These are phyloP conservation scores for Hipposideros armiger DNA, from an alignment of 2,113 vertebrate genomes.

Conservation along the genomic window DNA sequence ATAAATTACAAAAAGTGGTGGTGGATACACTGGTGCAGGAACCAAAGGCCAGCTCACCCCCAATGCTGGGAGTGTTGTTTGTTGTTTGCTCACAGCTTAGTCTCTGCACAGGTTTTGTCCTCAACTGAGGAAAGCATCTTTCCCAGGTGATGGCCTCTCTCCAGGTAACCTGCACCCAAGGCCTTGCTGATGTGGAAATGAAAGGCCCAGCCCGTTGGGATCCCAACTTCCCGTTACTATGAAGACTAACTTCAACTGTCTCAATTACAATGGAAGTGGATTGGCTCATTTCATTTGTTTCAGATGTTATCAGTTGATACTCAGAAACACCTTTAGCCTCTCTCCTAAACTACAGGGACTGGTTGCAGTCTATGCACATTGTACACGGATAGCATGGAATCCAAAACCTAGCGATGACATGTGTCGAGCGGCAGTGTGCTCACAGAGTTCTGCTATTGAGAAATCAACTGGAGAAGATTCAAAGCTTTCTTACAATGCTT, in stretches of 20 bases:
- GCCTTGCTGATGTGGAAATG: background rate
- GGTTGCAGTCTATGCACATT: background rate
- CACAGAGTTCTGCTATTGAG: background rate
- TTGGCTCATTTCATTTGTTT: background rate
- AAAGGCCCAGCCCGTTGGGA: background rate
- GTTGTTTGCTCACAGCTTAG: background rate
- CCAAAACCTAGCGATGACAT: background rate
- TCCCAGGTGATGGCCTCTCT: background rate
- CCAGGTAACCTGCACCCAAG: background rate
- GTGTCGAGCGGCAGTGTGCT: accelerated
- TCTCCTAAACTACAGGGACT: background rate
- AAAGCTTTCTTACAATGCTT: background rate
- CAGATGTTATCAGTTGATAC: background rate
- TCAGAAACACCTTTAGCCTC: background rate
- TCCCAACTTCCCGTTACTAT: background rate
- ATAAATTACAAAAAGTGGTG: too few relatives aligned
- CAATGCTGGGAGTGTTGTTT: too few relatives aligned
- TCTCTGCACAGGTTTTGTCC: background rate
- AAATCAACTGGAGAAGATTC: background rate
- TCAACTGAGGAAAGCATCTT: background rate
- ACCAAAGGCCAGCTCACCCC: background rate
- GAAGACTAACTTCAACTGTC: background rate
- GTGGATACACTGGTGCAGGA: too few relatives aligned
- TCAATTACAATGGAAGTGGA: background rate
- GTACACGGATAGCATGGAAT: background rate